Base-by-base conservation (phyloP, 2,113 vertebrate genomes). In the Amphiprion ocellaris region DNA sequence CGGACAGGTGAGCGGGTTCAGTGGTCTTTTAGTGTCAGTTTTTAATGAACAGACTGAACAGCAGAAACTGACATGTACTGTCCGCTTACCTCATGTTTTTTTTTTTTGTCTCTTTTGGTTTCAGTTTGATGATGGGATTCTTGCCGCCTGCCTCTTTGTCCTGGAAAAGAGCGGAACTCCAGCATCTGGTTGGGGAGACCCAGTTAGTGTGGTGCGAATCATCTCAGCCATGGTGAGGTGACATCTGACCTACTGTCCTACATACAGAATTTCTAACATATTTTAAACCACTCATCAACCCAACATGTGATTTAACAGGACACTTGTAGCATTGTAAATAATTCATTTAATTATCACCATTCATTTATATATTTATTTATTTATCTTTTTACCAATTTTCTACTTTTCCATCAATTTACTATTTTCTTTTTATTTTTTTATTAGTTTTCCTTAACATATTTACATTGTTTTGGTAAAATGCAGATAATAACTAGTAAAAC, bases 141-240 rank as follows among this genome's bases (percentile, higher is more conserved):
- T 98, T 1, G 94, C 95, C 1, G 94, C 95, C 9, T 97, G 95
- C 50, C 62, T 98, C 21, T 97, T 91, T 60, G 53, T 97, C 39
- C 87, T 98, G 92, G 96, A 97, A 24, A 95, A 95, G 23, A 96
- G 96, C 2, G 93, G 93, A 10, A 93, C 94, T 73, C 93, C 92
- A 0, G 90, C 92, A 0, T 88, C 94, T 5, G 96, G 96, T 1
- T 94, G 95, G 23, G 93, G 96, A 9, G 94, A 98, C 79, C 93
- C 97, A 0, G 64, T 98, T 67, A 97, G 87, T 70, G 94, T 97
- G 61, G 94, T 95, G 23, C 94, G 97, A 14, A 92, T 96, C 58
- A 88, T 97, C 82, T 97, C 97, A 4, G 97, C 96, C 76, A 96
- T 97, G 96, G 97, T 97, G 83, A 93, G 94, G 59, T 21, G 2